Conservation (phyloP, 2,888 invertebrate genomes). For the Melinopterus prodromus region DNA sequence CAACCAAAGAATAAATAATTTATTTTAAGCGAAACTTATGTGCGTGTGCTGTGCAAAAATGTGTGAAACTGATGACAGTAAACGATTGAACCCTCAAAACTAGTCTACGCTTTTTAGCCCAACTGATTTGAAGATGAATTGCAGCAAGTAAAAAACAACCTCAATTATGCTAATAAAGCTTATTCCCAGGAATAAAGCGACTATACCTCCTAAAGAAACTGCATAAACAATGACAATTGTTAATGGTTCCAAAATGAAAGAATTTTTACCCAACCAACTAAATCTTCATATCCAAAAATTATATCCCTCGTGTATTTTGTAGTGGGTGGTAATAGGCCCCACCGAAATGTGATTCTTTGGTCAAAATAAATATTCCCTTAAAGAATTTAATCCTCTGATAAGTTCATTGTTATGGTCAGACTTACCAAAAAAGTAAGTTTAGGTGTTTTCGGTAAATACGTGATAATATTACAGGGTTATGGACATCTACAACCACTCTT, state of each 20-base stretch:
- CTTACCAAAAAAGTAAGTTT: conserved; percentile 58
- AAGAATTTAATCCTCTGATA: background rate
- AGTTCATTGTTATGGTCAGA: background rate
- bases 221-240: conserved; percentile 26
- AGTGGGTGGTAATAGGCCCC: conserved; percentile 64
- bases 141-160: conserved; percentile 55
- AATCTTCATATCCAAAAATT: conserved; percentile 70
- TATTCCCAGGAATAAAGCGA: conserved; percentile 70
- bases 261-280: conserved; percentile 64
- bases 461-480: conserved; percentile 60
- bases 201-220: conserved; percentile 72
- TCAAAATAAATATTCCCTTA: conserved; percentile 57
- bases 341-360: conserved; percentile 63
- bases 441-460: conserved; percentile 57
- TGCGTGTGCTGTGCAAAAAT: background rate
- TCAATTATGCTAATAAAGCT: conserved; percentile 71
- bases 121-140: background rate
- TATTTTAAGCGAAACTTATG: background rate
- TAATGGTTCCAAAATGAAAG: conserved; percentile 24
- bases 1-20: background rate
- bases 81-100: background rate
- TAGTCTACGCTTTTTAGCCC: background rate
- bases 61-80: background rate
- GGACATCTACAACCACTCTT: conserved; percentile 59
- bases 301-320: conserved; percentile 68